Evolutionary conservation across 2,113 vertebrate genomes (phyloP).

Genomic region (western clawed frog (Xenopus tropicalis)): UCB_Xtro_10.0 CM004444.2:127786501-127787000

Average conservation of each 20-base stretch:
- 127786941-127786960: too few species aligned
- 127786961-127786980: too few species aligned
- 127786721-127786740: too few species aligned
- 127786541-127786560: neutral
- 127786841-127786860: neutral
- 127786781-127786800: neutral
- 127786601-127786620: neutral
- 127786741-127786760: neutral
- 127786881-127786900: too few species aligned
- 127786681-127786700: neutral
- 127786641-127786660: neutral
- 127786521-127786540: slow-evolving; percentile 30
- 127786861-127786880: too few species aligned
- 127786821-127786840: neutral
- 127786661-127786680: neutral
- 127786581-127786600: slow-evolving; percentile 34
- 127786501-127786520: slow-evolving; percentile 43
- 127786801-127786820: neutral
- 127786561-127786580: slow-evolving; percentile 4
- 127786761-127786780: neutral
- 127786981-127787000: too few species aligned
- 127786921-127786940: too few species aligned
- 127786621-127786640: neutral
- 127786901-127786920: too few species aligned
- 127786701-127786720: neutral